Evolutionary conservation across 2,888 invertebrate genomes (phyloP).

Genomic region (Drosophila peninsularis): DNA sequence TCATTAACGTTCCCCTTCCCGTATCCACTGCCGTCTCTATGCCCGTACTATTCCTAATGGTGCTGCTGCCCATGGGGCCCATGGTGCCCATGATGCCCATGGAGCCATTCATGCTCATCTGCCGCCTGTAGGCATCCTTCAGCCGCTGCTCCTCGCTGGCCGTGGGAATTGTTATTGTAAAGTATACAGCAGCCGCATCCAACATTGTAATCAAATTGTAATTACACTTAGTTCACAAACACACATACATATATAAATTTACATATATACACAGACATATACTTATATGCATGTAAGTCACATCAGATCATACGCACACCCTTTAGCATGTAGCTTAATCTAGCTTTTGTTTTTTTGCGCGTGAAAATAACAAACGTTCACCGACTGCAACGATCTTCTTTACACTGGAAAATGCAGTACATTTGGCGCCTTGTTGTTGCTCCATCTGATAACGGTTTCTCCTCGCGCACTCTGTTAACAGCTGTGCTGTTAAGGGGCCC

Average conservation of each 20-base stretch:
- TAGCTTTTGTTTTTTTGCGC: slow-evolving; percentile 5
- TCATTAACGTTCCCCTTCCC: slow-evolving; percentile 5
- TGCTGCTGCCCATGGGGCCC: too few species aligned
- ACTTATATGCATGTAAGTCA: slow-evolving; percentile 8
- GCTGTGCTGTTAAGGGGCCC: slow-evolving; percentile 11
- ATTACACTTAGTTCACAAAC: slow-evolving; percentile 4
- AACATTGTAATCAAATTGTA: slow-evolving; percentile 28
- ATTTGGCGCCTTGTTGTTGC: slow-evolving; percentile 46
- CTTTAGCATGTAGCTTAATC: slow-evolving; percentile 13
- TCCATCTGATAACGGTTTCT: slow-evolving; percentile 68
- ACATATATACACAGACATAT: slow-evolving; percentile 15
- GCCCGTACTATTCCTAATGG: background rate
- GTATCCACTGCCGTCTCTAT: slow-evolving; percentile 5
- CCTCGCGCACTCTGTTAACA: slow-evolving; percentile 18
- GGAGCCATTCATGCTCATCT: slow-evolving; percentile 16
- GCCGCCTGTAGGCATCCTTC: slow-evolving; percentile 46
- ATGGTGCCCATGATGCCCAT: background rate
- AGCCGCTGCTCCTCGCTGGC: slow-evolving; percentile 85
- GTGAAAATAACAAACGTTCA: slow-evolving; percentile 14
- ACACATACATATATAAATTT: slow-evolving; percentile 3
- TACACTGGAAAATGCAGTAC: slow-evolving; percentile 48
- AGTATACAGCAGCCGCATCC: slow-evolving; percentile 85
- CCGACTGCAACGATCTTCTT: slow-evolving; percentile 56
- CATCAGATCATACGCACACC: slow-evolving; percentile 18
- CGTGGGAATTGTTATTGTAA: slow-evolving; percentile 87